Base-by-base conservation (phyloP, 2,888 invertebrate genomes). In the Drosophila silvestris region DNA sequence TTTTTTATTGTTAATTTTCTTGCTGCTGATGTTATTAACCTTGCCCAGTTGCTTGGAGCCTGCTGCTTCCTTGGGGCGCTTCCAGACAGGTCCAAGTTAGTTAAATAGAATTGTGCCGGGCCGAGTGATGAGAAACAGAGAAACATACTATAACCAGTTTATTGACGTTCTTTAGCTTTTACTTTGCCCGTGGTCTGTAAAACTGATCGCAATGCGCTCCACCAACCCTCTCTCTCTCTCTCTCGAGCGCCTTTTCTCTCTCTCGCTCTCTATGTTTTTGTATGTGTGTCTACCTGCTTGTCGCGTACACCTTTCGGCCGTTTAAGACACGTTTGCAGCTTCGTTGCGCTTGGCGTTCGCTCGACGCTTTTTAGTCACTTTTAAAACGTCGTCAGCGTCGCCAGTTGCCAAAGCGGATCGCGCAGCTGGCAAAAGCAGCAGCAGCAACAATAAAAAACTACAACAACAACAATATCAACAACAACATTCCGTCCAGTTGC, bases 281-380 rank as follows among this genome's bases (percentile, higher is more conserved):
- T 56, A 37, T 52, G 57, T 52, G 57, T 59, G 52, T 50, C 28
- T 66, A 67, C 66, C 70, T 66, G 57, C 44, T 67, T 74, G 61
- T 62, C 39, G 58, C 52, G 62, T 35, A 57, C 71, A 75, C 70
- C 77, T 63, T 74, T 74, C 63, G 61, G 76, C 67, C 70, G 77
- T 85, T 74, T 79, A 88, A 85, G 85, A 88, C 85, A 85, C 86
- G 85, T 85, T 85, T 85, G 83, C 83, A 88, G 81, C 86, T 81
- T 79, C 73, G 86, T 51, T 79, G 76, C 83, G 88, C 72, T 83
- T 80, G 70, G 52, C 33, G 73, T 69, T 69, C 61, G 69, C 30
- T 77, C 71, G 61, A 54, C 66, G 66, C 75, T 74, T 79, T 82
- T 87, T 81, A 85, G 85, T 88, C 78, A 83, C 85, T 88, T 85